phyloP scores from a whole-genome alignment of 2,888 invertebrate genomes.

The Entomobrya multifasciata region DNA sequence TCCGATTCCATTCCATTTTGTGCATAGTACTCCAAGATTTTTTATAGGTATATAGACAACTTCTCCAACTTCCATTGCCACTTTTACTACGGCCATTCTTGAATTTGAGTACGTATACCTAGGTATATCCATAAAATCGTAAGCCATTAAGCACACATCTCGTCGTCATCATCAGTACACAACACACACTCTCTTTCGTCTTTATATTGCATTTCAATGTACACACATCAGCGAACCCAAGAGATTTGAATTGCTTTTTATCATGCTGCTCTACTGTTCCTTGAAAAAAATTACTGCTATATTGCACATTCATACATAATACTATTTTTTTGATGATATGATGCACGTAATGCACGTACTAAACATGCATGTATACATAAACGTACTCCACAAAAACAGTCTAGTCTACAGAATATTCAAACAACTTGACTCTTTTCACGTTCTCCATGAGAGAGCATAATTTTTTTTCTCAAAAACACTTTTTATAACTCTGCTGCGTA shows the following conservation, averaged over 20 bases:
- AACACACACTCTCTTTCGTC: too few species aligned
- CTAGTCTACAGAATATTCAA: too few species aligned
- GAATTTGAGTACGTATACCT: constrained; percentile 35
- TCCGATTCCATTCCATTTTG: background rate
- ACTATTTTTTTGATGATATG: constrained; percentile 39
- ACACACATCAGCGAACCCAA: background rate
- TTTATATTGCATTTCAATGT: constrained; percentile 51
- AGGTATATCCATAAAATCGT: background rate
- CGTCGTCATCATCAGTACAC: background rate
- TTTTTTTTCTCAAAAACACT: too few species aligned
- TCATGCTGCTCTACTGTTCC: too few species aligned
- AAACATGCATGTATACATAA: constrained; percentile 2
- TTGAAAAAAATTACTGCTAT: background rate
- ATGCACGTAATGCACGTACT: constrained; percentile 20
- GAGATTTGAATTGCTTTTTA: constrained; percentile 40
- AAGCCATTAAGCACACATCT: constrained; percentile 2
- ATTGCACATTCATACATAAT: constrained; percentile 46
- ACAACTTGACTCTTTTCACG: background rate
- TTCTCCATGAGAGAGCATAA: constrained; percentile 33
- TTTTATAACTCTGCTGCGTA: background rate
- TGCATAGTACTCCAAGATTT: background rate
- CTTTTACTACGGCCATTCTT: constrained; percentile 50
- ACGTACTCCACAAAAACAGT: background rate
- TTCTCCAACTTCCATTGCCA: background rate
- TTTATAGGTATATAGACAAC: constrained; percentile 28